Percentiles rank a stretch among this genome's conserved stretches.
These are phyloP conservation scores for Caenorhabditis auriculariae DNA, from an alignment of 2,888 invertebrate species.

Conservation along the genomic window DNA sequence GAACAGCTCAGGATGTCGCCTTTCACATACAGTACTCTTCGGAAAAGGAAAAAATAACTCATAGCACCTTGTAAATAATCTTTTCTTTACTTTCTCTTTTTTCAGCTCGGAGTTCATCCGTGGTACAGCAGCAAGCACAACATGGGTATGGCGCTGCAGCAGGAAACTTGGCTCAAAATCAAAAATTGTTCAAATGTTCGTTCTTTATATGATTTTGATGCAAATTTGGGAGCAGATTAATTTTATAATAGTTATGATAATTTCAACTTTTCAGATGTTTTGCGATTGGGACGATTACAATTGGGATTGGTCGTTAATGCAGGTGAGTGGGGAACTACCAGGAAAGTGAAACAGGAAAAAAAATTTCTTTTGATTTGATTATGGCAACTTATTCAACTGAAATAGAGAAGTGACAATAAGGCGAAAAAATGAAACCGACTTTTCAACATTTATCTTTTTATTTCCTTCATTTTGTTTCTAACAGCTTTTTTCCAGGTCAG, in stretches of 20 bases:
- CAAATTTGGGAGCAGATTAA: too few relatives aligned
- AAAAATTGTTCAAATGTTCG: constrained; percentile 74
- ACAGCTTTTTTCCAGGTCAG: constrained; percentile 33
- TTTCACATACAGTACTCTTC: too few relatives aligned
- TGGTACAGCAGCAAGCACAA: constrained; percentile 80
- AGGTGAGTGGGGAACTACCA: background rate
- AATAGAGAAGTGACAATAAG: too few relatives aligned
- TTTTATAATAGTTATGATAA: too few relatives aligned
- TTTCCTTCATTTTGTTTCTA: too few relatives aligned
- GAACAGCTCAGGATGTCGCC: too few relatives aligned
- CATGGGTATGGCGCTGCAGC: constrained; percentile 96
- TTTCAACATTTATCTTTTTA: too few relatives aligned
- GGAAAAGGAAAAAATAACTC: too few relatives aligned
- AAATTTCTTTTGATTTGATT: background rate
- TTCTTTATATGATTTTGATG: background rate
- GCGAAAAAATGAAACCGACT: too few relatives aligned
- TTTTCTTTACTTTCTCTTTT: too few relatives aligned
- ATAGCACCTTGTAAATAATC: too few relatives aligned
- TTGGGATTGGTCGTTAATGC: constrained; percentile 91
- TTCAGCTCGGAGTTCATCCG: constrained; percentile 35
- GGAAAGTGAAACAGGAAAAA: background rate
- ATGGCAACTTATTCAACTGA: background rate
- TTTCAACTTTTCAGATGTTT: constrained; percentile 76
- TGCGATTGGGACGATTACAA: constrained; percentile 98
- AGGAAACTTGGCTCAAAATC: constrained; percentile 82